Conservation (phyloP, 2,888 invertebrate genomes). For the Acleris laterana region DNA sequence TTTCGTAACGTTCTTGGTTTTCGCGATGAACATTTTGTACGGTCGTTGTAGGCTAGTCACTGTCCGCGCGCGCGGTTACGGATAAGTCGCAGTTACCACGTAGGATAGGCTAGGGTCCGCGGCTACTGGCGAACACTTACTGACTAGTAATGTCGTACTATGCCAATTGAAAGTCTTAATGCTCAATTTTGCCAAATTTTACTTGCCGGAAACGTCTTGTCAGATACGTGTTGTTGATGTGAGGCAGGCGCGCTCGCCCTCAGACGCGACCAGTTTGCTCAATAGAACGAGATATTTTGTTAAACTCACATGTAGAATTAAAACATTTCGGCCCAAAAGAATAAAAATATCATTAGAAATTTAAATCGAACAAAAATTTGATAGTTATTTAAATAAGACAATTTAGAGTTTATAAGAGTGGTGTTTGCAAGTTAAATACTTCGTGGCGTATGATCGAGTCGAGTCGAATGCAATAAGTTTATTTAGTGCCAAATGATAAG, state of each 20-base stretch:
- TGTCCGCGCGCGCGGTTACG: constrained; percentile 20
- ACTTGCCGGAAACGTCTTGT: constrained; percentile 80
- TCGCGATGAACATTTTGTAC: constrained; percentile 57
- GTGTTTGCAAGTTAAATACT: constrained; percentile 72
- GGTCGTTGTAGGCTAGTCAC: constrained; percentile 25
- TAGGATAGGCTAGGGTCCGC: constrained; percentile 73
- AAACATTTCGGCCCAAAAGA: constrained; percentile 65
- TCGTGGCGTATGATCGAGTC: constrained; percentile 72
- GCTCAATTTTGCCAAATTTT: constrained; percentile 85
- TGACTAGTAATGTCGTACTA: constrained; percentile 67
- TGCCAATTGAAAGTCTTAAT: constrained; percentile 80
- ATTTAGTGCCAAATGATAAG: constrained; percentile 85
- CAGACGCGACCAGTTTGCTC: constrained; percentile 63
- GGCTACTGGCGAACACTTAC: constrained; percentile 70
- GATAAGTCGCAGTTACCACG: constrained; percentile 80
- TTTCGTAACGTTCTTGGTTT: constrained; percentile 56
- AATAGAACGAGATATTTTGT: constrained; percentile 65
- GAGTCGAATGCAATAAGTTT: constrained; percentile 80
- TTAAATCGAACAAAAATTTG: constrained; percentile 60
- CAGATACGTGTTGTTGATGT: constrained; percentile 58
- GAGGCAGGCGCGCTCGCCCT: constrained; percentile 54
- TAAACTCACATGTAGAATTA: constrained; percentile 56
- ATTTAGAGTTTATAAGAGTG: constrained; percentile 60
- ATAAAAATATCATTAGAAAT: constrained; percentile 67
- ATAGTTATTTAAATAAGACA: constrained; percentile 70